These are phyloP conservation scores for Cyanoramphus novaezelandiae DNA, from an alignment of 2,113 vertebrate genomes.

Conservation along the genomic window DNA sequence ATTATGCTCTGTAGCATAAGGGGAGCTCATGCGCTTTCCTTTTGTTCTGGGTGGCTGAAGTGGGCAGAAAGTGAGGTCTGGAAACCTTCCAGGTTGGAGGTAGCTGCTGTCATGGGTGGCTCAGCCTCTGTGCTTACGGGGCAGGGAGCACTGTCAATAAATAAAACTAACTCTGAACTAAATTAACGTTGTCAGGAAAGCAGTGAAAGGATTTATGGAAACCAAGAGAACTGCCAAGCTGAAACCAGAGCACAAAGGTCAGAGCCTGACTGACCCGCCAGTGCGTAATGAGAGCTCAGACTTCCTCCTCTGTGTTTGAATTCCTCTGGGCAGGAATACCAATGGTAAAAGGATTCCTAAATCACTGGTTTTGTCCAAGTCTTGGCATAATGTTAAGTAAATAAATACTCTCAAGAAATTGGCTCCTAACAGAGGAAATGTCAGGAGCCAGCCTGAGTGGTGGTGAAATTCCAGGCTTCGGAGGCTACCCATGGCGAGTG, in stretches of 20 bases:
- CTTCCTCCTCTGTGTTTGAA: neutral
- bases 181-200: neutral
- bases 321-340: neutral
- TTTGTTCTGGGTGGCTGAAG: neutral
- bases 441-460: neutral
- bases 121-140: neutral
- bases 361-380: neutral
- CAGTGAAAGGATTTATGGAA: neutral
- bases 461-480: neutral
- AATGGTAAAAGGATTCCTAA: neutral
- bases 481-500: fast-evolving
- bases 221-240: neutral
- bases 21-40: neutral
- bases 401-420: neutral
- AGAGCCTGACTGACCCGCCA: neutral
- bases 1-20: fast-evolving
- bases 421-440: neutral
- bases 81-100: neutral
- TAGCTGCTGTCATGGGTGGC: too few species aligned
- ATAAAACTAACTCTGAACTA: neutral
- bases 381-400: neutral
- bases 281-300: neutral
- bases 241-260: neutral
- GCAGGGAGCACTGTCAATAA: neutral
- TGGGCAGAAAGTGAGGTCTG: neutral